Evolutionary conservation across 2,797 vertebrate species (phyloP).

Genomic region (Rhadinocentrus ornatus): DNA sequence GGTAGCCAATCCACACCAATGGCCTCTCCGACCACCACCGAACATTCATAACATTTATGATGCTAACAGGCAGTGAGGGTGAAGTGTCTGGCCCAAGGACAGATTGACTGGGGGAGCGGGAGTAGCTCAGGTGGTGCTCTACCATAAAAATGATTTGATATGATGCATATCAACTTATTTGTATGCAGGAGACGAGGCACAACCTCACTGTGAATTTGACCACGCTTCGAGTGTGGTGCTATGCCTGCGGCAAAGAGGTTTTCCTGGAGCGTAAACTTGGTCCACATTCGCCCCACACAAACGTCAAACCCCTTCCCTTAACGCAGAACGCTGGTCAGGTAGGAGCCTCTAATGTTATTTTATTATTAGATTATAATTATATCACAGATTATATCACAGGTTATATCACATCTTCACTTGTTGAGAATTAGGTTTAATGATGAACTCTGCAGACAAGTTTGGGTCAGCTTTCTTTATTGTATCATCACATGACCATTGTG

Average conservation of each 20-base stretch:
- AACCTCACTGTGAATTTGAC: conserved; percentile 98
- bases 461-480: not conserved
- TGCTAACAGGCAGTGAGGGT: no score
- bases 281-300: conserved; percentile 80
- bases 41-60: no score
- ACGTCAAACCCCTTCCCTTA: conserved; percentile 80
- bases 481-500: not conserved
- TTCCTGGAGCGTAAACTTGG: conserved; percentile 95
- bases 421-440: not conserved
- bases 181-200: conserved; percentile 90
- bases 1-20: no score
- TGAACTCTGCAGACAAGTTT: not conserved
- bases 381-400: no score
- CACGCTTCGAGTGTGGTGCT: conserved; percentile 98
- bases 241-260: conserved; percentile 96
- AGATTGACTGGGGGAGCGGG: no score
- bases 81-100: no score
- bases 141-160: no score
- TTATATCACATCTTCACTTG: not conserved
- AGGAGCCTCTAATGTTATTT: not conserved
- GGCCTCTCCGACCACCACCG: no score
- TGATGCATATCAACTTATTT: not conserved
- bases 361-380: no score
- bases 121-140: no score
- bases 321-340: conserved; percentile 80